Conservation (phyloP, 2,888 invertebrate genomes). For the Dastarcus helophoroides region DNA sequence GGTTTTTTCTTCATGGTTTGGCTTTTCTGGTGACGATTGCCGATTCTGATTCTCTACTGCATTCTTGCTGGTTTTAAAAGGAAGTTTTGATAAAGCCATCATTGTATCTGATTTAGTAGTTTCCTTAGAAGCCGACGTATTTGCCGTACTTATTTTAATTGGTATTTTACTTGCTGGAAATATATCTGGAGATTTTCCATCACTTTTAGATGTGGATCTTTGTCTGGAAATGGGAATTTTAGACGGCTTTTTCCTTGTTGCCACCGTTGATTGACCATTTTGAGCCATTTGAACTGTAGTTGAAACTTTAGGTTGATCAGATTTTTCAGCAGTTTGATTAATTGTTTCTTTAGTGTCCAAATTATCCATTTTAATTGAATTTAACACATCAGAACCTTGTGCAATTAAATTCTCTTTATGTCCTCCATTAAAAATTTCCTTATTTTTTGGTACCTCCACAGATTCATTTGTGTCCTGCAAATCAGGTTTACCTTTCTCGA, state of each 20-base stretch:
- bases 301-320: constrained; percentile 20
- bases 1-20: neutral
- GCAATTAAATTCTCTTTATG: too few species aligned
- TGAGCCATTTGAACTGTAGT: constrained; percentile 29
- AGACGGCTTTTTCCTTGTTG: constrained; percentile 24
- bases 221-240: constrained; percentile 32
- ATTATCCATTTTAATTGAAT: neutral
- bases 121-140: too few species aligned
- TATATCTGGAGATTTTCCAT: constrained; percentile 21
- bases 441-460: neutral
- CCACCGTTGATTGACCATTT: constrained; percentile 24
- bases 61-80: too few species aligned
- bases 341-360: too few species aligned
- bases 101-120: too few species aligned
- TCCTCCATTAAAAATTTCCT: too few species aligned
- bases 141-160: constrained; percentile 16
- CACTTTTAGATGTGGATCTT: constrained; percentile 24
- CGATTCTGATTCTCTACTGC: too few species aligned
- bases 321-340: neutral
- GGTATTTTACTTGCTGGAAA: constrained; percentile 28
- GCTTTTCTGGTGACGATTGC: too few species aligned
- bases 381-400: neutral
- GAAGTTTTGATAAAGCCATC: too few species aligned
- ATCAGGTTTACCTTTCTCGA: neutral
- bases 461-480: neutral